Conservation (phyloP, 30 jellyfish, hydroid and myxozoan genomes). For the Sanderia malayensis region DNA sequence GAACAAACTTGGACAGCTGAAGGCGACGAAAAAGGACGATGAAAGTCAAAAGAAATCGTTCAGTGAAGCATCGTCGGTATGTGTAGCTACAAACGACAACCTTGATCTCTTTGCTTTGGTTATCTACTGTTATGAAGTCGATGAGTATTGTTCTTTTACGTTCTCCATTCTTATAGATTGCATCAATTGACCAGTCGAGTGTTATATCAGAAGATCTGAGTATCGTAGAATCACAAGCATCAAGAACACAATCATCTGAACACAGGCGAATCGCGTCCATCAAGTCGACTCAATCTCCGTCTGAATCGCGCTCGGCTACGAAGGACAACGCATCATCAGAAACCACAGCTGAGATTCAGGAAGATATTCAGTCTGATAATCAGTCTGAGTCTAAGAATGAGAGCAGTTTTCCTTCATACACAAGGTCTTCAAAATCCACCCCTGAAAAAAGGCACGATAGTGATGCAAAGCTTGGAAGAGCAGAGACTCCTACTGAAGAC, state of each 20-base stretch:
- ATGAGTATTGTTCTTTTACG: no score
- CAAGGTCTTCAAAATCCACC: not conserved
- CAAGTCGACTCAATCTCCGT: not conserved
- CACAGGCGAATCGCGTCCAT: not conserved
- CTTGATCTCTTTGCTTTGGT: no score
- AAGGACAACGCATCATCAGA: slow-evolving; percentile 15
- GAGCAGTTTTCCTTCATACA: slow-evolving; percentile 48
- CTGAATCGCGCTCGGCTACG: not conserved
- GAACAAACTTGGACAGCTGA: slow-evolving; percentile 68
- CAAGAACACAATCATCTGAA: slow-evolving; percentile 15
- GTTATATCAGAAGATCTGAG: slow-evolving; percentile 29
- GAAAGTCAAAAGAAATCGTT: slow-evolving; percentile 20
- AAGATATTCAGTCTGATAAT: slow-evolving; percentile 33
- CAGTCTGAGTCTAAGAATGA: slow-evolving; percentile 19
- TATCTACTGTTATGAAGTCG: no score
- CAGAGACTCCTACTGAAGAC: slow-evolving; percentile 57
- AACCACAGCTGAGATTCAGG: slow-evolving; percentile 57
- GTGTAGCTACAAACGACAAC: no score
- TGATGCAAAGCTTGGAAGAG: slow-evolving; percentile 8
- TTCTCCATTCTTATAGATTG: no score
- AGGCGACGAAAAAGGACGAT: slow-evolving; percentile 29
- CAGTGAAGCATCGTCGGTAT: slow-evolving; percentile 63
- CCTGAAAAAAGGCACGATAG: slow-evolving; percentile 16
- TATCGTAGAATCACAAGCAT: not conserved
- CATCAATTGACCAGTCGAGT: slow-evolving; percentile 30